These are phyloP conservation scores for Zaprionus camerounensis DNA, from an alignment of 1,140 invertebrate genomes.

Conservation along the genomic window DNA sequence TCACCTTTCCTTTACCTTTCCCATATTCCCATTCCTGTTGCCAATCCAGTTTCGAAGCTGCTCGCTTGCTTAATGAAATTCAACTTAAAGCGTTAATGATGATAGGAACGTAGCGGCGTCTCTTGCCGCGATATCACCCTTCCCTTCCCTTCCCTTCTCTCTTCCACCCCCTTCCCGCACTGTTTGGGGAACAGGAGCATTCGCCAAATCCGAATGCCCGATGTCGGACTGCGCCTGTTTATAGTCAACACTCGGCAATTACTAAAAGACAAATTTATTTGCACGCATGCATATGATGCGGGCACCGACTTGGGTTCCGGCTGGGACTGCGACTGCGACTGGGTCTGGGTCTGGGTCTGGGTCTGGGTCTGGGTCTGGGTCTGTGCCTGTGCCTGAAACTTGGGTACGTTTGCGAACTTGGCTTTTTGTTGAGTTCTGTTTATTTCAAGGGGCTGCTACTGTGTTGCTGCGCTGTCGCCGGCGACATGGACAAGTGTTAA, in stretches of 20 bases:
- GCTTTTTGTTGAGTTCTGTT: neutral
- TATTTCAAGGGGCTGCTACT: constrained; percentile 13
- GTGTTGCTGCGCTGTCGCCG: constrained; percentile 43
- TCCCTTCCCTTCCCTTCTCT: neutral
- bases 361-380: neutral
- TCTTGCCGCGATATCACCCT: constrained; percentile 5
- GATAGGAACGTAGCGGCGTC: constrained; percentile 40
- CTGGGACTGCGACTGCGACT: neutral
- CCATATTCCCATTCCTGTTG: constrained; percentile 1
- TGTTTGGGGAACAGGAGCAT: neutral
- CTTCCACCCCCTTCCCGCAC: neutral
- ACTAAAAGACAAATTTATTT: constrained; percentile 84
- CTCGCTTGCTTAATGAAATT: constrained; percentile 66
- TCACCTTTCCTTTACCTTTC: neutral
- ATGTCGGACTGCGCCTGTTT: constrained; percentile 53
- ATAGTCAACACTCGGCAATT: constrained; percentile 74
- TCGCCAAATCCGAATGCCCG: constrained; percentile 31
- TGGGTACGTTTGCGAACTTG: neutral
- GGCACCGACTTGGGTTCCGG: constrained; percentile 32
- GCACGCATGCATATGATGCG: constrained; percentile 74
- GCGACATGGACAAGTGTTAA: constrained; percentile 77
- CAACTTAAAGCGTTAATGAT: constrained; percentile 72
- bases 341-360: neutral
- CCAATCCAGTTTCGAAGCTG: constrained; percentile 7
- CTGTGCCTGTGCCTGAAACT: neutral